These are phyloP conservation scores for Parauchenoglanis ngamensis DNA, from an alignment of 2,797 vertebrate species.

Conservation along the genomic window DNA sequence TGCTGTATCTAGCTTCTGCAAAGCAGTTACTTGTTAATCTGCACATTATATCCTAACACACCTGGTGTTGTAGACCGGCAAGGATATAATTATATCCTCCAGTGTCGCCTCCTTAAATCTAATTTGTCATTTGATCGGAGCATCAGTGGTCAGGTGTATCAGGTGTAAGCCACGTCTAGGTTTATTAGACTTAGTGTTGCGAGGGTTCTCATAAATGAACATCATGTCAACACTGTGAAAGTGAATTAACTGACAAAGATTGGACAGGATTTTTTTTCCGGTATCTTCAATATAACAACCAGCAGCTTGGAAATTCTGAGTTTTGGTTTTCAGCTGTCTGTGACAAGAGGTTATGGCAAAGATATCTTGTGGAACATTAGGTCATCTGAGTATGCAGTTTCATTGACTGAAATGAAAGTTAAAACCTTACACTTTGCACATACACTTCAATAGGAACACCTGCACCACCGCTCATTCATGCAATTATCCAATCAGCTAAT, in stretches of 20 bases:
- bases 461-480: not conserved
- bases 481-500: not conserved
- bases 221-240: not conserved
- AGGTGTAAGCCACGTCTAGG: conserved; percentile 17
- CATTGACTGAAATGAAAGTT: not conserved
- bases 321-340: not conserved
- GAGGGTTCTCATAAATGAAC: conserved; percentile 20
- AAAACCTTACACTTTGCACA: not conserved
- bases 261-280: not conserved
- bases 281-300: not conserved
- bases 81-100: conserved; percentile 30
- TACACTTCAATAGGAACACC: not conserved
- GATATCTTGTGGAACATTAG: not conserved
- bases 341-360: not conserved
- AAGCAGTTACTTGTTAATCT: conserved; percentile 1
- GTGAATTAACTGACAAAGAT: not conserved
- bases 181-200: conserved; percentile 9
- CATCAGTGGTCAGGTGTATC: conserved; percentile 35
- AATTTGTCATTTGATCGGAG: conserved; percentile 39
- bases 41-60: conserved; percentile 10
- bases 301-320: not conserved
- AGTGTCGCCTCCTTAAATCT: conserved; percentile 10
- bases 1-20: not conserved
- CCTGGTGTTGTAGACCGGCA: not conserved
- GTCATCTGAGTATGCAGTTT: not conserved